Evolutionary conservation across 1,140 invertebrate species (phyloP).

Genomic region (Vanessa atalanta): DNA sequence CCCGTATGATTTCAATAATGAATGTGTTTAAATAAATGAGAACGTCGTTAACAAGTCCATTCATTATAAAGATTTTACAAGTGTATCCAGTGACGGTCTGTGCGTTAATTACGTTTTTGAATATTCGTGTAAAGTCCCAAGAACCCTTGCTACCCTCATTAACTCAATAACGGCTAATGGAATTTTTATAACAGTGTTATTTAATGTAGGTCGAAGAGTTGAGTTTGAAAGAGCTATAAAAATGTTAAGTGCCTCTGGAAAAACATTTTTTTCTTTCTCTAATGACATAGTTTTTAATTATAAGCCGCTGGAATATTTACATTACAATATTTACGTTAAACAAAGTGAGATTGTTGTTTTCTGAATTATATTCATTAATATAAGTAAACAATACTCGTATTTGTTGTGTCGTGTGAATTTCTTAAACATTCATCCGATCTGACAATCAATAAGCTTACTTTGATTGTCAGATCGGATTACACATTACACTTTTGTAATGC

Average conservation of each 20-base stretch:
- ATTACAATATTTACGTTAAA: no score
- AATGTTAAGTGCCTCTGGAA: not conserved
- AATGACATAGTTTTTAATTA: conserved; percentile 3
- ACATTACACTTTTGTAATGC: no score
- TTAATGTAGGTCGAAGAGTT: conserved; percentile 11
- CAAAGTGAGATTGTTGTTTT: no score
- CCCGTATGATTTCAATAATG: not conserved
- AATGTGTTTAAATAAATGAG: conserved; percentile 3
- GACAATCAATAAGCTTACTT: no score
- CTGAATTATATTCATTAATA: no score
- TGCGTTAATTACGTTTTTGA: conserved; percentile 6
- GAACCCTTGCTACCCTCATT: conserved; percentile 3
- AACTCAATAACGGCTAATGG: conserved; percentile 4
- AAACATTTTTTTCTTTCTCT: not conserved
- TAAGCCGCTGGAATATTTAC: no score
- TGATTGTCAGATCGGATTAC: no score
- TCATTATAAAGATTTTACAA: conserved; percentile 4
- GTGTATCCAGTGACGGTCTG: not conserved
- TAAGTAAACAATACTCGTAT: no score
- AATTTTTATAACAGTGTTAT: conserved; percentile 9
- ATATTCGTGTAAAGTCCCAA: not conserved
- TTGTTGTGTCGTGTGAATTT: no score
- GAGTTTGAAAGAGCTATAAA: conserved; percentile 14
- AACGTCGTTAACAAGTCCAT: not conserved
- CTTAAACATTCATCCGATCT: no score